Percentiles rank a stretch among this genome's conserved stretches.
These are phyloP conservation scores for Siniperca scherzeri DNA, from an alignment of 2,797 vertebrate species.

Conservation along the genomic window DNA sequence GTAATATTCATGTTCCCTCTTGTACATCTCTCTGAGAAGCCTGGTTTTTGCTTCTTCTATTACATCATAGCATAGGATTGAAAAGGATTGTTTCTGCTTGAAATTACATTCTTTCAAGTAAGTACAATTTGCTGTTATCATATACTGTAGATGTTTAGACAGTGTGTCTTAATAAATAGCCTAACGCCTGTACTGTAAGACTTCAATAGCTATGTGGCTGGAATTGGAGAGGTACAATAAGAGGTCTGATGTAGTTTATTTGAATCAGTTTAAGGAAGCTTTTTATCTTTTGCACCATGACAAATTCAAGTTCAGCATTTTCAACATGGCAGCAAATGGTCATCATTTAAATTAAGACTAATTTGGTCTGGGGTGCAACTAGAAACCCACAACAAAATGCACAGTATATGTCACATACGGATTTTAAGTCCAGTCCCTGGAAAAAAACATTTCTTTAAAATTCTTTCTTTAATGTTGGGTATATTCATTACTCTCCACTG, in stretches of 20 bases:
- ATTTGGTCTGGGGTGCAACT: background rate
- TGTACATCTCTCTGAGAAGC: conserved; percentile 24
- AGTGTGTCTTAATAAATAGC: background rate
- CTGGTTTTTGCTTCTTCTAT: conserved; percentile 39
- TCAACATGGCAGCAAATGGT: background rate
- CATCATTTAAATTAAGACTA: background rate
- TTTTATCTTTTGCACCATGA: background rate
- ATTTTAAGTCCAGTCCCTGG: background rate
- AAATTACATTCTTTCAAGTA: conserved; percentile 8
- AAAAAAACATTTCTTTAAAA: background rate
- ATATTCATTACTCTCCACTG: background rate
- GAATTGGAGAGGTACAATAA: background rate
- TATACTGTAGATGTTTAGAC: conserved; percentile 6
- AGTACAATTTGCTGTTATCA: background rate
- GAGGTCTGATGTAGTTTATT: background rate
- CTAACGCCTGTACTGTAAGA: background rate
- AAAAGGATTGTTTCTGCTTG: conserved; percentile 1
- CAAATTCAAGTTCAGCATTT: background rate
- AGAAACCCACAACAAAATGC: background rate
- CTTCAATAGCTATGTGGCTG: background rate
- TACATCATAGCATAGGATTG: conserved; percentile 14
- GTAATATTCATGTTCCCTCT: conserved; percentile 21
- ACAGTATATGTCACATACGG: background rate
- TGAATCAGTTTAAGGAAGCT: background rate
- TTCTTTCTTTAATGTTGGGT: background rate